Base-by-base conservation (phyloP, 2,888 invertebrate species). In the Ennomos fuscantarius region DNA sequence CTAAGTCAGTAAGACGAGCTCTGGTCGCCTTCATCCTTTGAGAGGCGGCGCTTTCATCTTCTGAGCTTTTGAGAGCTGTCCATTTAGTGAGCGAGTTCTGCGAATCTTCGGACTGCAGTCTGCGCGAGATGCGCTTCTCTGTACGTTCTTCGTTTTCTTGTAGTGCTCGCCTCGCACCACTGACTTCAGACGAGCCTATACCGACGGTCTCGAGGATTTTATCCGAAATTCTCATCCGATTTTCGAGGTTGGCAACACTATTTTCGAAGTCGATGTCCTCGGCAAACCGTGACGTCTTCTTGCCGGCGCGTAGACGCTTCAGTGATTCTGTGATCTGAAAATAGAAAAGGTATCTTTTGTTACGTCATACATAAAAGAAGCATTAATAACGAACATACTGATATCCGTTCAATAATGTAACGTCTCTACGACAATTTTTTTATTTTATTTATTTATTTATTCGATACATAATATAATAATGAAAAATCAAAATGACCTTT, bases 1-100 rank as follows among this genome's bases (percentile, higher is more conserved):
- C 96, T 41, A 96, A 87, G 72, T 96, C 96, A 36, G 93, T 93
- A 12, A 96, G 86, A 45, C 96, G 93, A 9, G 95, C 95, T 63
- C 95, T 93, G 1, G 95, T 93, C 32, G 93, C 94, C 69, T 93
- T 94, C 0, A 96, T 96, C 46, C 96, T 84, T 43, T 93, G 89
- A 13, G 93, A 93, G 0, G 96, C 96, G 0, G 94, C 94, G 60
- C 89, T 93, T 60, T 91, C 89, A 0, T 89, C 87, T 8, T 91
- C 90, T 6, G 70, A 79, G 34, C 74, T 74, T 43, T 93, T 93
- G 10, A 95, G 55, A n/a, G 94, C 94, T 0, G 94, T 91, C 95
- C 95, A 95, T 75, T 94, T 95, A 12, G 94, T 93, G n/a, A 94
- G 75, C 1, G 83, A 73, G 62, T 74, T 83, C 31, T 45, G 44